Conservation (phyloP, 2,113 vertebrate genomes). For the Salminus brasiliensis region DNA sequence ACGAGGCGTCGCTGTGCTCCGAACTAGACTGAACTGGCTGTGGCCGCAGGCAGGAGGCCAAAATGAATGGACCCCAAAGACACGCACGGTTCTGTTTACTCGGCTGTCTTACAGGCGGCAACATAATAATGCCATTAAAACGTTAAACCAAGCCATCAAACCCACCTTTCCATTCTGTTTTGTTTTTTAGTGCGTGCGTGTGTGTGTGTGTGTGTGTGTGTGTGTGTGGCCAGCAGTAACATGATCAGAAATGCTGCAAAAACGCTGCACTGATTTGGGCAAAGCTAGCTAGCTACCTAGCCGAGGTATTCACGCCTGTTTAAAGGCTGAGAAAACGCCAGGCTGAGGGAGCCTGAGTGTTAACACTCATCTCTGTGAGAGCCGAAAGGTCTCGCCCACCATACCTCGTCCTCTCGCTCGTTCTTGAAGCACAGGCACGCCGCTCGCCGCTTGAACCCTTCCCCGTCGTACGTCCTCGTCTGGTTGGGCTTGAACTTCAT, state of each 20-base stretch:
- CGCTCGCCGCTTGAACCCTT: slow-evolving; percentile 95
- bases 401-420: slow-evolving; percentile 94
- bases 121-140: not conserved
- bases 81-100: not conserved
- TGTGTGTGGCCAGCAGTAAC: no score
- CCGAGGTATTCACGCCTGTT: no score
- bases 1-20: not conserved
- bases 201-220: not conserved
- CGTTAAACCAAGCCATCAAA: not conserved
- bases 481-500: slow-evolving; percentile 99
- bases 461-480: slow-evolving; percentile 95
- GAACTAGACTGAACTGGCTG: slow-evolving; percentile 78
- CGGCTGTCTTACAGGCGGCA: not conserved
- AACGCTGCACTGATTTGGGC: no score
- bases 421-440: slow-evolving; percentile 96
- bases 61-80: slow-evolving; percentile 5
- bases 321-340: no score
- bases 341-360: no score
- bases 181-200: not conserved
- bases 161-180: not conserved
- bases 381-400: slow-evolving; percentile 10
- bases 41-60: slow-evolving; percentile 55
- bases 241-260: no score
- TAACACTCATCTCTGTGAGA: not conserved
- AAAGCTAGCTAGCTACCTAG: no score